A percentile compares a stretch with the other conserved stretches of the same genome.
These are phyloP conservation scores for Escarpia spicata DNA, from an alignment of 2,888 invertebrate species.

Conservation along the genomic window DNA sequence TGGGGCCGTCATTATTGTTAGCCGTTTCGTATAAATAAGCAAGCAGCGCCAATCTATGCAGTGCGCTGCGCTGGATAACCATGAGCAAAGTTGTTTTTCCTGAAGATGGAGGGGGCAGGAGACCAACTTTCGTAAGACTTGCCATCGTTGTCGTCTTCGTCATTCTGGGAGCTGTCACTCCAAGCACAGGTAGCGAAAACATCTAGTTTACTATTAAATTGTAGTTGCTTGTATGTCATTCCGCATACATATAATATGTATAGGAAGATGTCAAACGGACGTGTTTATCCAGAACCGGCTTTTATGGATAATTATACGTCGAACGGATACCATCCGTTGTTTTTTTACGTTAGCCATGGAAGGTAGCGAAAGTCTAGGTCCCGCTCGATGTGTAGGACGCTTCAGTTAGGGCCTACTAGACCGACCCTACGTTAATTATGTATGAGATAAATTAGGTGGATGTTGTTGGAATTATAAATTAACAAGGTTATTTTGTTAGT, in stretches of 20 bases:
- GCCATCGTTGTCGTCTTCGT: background rate
- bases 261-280: too few relatives aligned
- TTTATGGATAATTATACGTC: background rate
- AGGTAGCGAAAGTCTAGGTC: background rate
- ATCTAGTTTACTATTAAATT: background rate
- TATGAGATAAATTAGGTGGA: background rate
- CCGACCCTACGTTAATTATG: background rate
- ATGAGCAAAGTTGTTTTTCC: background rate
- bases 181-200: background rate
- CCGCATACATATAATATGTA: background rate
- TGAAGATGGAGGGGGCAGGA: background rate
- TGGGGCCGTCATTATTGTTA: background rate
- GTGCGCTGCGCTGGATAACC: background rate
- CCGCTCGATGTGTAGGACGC: background rate
- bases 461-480: background rate
- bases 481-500: background rate
- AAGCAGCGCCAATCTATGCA: background rate
- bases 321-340: background rate
- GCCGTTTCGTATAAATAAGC: background rate
- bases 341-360: background rate
- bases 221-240: background rate
- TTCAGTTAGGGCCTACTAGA: background rate
- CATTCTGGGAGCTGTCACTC: background rate
- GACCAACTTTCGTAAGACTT: background rate
- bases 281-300: too few relatives aligned